Base-by-base conservation (phyloP, 2,113 vertebrate genomes). In the Ascaphus truei region DNA sequence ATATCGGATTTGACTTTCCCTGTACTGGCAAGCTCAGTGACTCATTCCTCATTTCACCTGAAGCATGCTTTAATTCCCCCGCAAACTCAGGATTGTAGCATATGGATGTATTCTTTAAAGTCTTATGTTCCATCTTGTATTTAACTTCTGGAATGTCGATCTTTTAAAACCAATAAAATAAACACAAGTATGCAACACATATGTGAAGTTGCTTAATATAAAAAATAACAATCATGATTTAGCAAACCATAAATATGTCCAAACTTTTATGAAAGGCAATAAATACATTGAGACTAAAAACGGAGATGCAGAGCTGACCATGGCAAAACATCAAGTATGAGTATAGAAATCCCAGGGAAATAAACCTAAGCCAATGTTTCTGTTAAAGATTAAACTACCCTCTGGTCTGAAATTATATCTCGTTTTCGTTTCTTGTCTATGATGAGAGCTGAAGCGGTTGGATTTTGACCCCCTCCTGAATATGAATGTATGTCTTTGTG, bases 141-240 rank as follows among this genome's bases (percentile, higher is more conserved):
- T 51, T 69, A 68, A 34, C 31, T 68, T 59, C 41, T 52, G 67
- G 67, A 69, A 69, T 69, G 67, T 61, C 67, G 23, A 61, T 69
- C 67, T 51, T 69, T 37, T 52, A 52, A 60, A 60, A 16, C 25
- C 67, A 41, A 52, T 69, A 69, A 61, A 61, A 69, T 69, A 69
- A 69, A 61, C 67, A 69, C 43, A 34, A 36, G 57, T 69, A 61
- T 69, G 67, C 45, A 61, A 26, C 67, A 69, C 67, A 69, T 69
- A 69, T 69, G 67, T 61, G 67, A 69, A 36, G 67, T 69, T 69
- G 45, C 67, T 29, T 69, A 52, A 69, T 69, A 69, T 37, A 60
- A 69, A n/a, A 69, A 69, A 69, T 61, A 69, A 69, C 67, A 69
- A 69, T 69, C 57, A 22, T 41, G 67, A 61, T 69, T 69, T 69